A percentile compares a stretch with the other conserved stretches of the same genome.
These are phyloP conservation scores for Heteromormyrus szaboi DNA, from an alignment of 2,797 vertebrate genomes.

Conservation along the genomic window DNA sequence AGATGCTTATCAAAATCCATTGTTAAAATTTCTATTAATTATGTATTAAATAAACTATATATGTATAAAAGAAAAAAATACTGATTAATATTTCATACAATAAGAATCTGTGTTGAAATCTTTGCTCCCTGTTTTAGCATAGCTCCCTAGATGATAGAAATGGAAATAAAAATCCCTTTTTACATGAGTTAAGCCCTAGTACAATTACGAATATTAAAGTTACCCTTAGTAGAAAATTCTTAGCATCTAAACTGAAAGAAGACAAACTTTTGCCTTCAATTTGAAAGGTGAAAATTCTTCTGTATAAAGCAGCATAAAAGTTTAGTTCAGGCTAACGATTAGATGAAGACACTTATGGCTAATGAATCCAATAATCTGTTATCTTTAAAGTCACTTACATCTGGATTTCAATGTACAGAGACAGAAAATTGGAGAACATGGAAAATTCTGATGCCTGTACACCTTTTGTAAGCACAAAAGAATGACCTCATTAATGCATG, in stretches of 20 bases:
- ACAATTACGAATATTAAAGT: background rate
- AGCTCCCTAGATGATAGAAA: background rate
- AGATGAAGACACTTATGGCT: background rate
- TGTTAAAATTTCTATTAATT: conserved; percentile 5
- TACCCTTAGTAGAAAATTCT: background rate
- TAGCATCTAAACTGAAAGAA: background rate
- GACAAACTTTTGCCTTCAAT: background rate
- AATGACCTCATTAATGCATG: background rate
- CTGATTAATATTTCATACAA: conserved; percentile 12
- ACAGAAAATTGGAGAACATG: background rate
- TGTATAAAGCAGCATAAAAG: background rate
- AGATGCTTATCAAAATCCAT: background rate
- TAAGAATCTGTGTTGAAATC: conserved; percentile 10
- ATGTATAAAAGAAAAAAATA: background rate
- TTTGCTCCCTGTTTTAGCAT: background rate
- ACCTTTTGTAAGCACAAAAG: background rate
- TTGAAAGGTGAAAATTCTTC: background rate
- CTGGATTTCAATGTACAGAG: background rate
- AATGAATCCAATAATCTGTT: background rate
- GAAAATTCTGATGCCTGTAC: background rate
- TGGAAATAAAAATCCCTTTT: background rate
- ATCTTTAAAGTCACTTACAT: background rate
- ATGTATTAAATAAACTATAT: conserved; percentile 2
- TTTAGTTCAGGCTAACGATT: background rate
- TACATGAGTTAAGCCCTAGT: background rate